Conservation (phyloP, 2,113 vertebrate genomes). For the Hippocampus zosterae region DNA sequence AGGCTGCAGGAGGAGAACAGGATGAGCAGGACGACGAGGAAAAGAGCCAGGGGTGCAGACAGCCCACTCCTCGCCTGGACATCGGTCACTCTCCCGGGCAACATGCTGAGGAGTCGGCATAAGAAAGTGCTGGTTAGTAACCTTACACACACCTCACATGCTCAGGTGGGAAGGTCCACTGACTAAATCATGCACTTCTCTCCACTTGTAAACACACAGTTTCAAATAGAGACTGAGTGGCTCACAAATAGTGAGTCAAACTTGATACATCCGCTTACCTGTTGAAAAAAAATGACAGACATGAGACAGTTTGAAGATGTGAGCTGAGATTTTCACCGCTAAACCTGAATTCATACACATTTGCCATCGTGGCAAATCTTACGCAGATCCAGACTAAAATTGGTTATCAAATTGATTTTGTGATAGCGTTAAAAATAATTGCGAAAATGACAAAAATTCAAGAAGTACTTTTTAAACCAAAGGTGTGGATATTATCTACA, state of each 20-base stretch:
- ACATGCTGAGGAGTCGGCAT: constrained; percentile 48
- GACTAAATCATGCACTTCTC: not conserved
- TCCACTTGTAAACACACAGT: not conserved
- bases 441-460: not conserved
- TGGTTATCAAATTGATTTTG: not conserved
- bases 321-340: not conserved
- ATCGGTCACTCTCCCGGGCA: constrained; percentile 44
- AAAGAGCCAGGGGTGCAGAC: constrained; percentile 63
- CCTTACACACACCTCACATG: not conserved
- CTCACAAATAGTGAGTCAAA: no score
- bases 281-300: not conserved
- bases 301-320: not conserved
- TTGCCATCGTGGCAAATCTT: not conserved
- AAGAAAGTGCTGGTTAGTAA: not conserved
- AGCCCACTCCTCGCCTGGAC: constrained; percentile 60
- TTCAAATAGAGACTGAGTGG: not conserved
- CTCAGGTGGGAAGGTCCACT: not conserved
- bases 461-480: not conserved
- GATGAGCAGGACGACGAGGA: constrained; percentile 70
- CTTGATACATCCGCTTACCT: not conserved
- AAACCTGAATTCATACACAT: not conserved
- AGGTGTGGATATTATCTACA: not conserved
- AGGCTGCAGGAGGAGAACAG: constrained; percentile 72
- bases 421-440: not conserved
- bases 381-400: not conserved